Conservation (phyloP, 2,797 vertebrate genomes). For the Rhadinocentrus ornatus region DNA sequence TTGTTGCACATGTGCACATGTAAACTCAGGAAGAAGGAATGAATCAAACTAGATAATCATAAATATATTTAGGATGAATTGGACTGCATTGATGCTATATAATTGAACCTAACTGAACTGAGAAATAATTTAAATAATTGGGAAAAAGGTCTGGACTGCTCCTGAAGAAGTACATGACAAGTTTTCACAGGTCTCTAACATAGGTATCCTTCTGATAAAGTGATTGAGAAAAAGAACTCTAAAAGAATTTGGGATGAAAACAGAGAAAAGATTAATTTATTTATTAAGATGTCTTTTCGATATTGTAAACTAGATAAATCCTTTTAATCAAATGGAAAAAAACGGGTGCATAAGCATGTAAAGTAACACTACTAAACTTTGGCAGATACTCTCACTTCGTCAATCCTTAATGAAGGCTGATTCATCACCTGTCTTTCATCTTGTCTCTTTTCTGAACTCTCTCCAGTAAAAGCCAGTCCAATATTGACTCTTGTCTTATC, state of each 20-base stretch:
- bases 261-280: no score
- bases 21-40: not conserved
- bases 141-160: not conserved
- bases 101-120: not conserved
- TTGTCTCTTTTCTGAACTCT: no score
- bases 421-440: no score
- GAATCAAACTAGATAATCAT: not conserved
- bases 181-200: no score
- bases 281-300: not conserved
- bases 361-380: no score
- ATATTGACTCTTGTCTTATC: no score
- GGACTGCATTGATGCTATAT: not conserved
- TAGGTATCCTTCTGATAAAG: no score
- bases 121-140: not conserved
- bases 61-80: not conserved
- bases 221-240: no score
- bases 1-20: not conserved
- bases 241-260: no score
- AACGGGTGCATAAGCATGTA: not conserved
- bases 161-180: not conserved
- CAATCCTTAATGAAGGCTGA: no score
- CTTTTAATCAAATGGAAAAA: not conserved
- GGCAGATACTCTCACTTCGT: no score
- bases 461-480: no score
- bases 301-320: not conserved